Evolutionary conservation across 2,113 vertebrate genomes (phyloP).

Genomic region (Lipotes vexillifer): DNA sequence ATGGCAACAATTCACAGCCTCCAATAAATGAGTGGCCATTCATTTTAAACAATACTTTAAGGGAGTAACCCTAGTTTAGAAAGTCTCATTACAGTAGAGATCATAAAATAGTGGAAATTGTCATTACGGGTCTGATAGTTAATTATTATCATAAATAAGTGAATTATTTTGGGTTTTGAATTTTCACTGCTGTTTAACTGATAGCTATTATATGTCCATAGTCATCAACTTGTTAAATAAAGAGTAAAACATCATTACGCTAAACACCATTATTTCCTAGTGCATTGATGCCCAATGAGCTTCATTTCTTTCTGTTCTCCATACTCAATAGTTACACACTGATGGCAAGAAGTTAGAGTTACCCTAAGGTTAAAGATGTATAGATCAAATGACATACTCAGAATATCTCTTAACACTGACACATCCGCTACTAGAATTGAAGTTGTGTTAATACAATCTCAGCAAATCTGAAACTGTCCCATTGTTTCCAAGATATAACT

Average conservation of each 20-base stretch:
- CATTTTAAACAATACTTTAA: conserved; percentile 47
- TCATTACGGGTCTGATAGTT: conserved; percentile 33
- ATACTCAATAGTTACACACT: not conserved
- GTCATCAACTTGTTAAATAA: conserved; percentile 29
- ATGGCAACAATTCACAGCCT: not conserved
- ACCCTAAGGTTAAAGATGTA: not conserved
- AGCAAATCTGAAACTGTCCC: conserved; percentile 7
- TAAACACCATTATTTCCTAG: conserved; percentile 2
- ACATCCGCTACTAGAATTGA: not conserved
- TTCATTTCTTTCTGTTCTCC: conserved; percentile 30
- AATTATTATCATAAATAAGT: not conserved
- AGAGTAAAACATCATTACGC: conserved; percentile 2
- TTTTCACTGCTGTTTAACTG: not conserved
- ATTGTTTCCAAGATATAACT: not conserved
- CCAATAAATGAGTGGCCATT: conserved; percentile 39
- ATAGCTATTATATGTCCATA: not conserved
- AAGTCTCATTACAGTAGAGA: conserved; percentile 49
- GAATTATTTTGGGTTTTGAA: not conserved
- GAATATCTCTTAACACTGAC: not conserved
- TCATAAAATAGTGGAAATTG: conserved; percentile 31
- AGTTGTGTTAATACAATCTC: not conserved
- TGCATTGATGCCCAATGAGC: not conserved
- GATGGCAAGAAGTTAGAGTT: conserved; percentile 24
- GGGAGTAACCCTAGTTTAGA: conserved; percentile 29
- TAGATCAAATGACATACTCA: conserved; percentile 1